Evolutionary conservation across 1,140 invertebrate species (phyloP), one percentile per base, ranked within the genome.

Genomic region (Drosophila teissieri): DNA sequence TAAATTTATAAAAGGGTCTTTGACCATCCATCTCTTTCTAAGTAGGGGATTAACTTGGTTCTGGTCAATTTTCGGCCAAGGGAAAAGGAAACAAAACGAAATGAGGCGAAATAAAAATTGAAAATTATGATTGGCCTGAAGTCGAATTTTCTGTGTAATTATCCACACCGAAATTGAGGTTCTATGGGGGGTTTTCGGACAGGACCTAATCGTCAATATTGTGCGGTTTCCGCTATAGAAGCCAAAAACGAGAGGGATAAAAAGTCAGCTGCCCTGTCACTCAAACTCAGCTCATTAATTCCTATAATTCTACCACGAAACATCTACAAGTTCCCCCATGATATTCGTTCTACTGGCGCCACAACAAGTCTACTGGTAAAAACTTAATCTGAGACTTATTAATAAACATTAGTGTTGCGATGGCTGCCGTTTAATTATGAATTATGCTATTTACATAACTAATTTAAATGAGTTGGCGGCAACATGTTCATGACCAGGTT

Each of bases 401-500:
- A 84, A 84, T 81, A 86, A 81, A 69, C 62, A 77, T 85, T 77
- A 85, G 65, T 44, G 42, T 74, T 34, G 45, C 24, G 42, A 34
- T 49, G 67, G 62, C 55, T 63, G 62, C 73, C 73, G 53, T 73
- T 84, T 78, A 82, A 78, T 88, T 82, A 65, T 82, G 78, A 85
- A 82, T 83, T 79, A 82, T 82, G 64, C 52, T 70, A 55, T 70
- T 85, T 85, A 88, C 78, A 88, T 86, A 88, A 73, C 83, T 78
- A 82, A 86, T 82, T 82, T 46, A 82, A 86, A 79, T 70, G 79
- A 69, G 79, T 58, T 57, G 82, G 49, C 53, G 70, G 61, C 36
- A 79, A 82, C 79, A 75, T 82, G 82, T 82, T 86, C 82, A 88
- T 82, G 82, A 78, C 62, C 69, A 76, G 82, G 82, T 86, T 82